These are phyloP conservation scores for Euzophera pinguis DNA, from an alignment of 2,888 invertebrate genomes.

Conservation along the genomic window DNA sequence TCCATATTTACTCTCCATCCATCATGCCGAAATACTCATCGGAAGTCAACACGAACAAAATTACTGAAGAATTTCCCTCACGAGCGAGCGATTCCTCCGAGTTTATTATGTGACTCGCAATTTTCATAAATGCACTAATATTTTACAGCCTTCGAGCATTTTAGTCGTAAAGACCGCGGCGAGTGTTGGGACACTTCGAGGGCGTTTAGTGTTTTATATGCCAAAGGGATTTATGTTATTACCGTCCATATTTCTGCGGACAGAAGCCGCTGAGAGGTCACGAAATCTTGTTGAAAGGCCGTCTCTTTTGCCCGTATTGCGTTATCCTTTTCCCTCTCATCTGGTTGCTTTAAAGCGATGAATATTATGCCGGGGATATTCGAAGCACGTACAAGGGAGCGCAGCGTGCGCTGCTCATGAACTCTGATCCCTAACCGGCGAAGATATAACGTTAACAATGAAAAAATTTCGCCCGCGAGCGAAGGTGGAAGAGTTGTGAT, in stretches of 20 bases:
- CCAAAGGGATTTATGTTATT: conserved; percentile 80
- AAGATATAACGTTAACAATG: conserved; percentile 70
- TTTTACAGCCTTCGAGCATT: conserved; percentile 46
- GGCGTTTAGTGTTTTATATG: conserved; percentile 81
- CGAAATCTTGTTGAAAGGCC: conserved; percentile 68
- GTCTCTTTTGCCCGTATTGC: conserved; percentile 44
- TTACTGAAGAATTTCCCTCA: conserved; percentile 7
- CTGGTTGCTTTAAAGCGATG: conserved; percentile 70
- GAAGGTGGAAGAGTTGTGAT: conserved; percentile 73
- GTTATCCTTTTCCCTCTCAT: conserved; percentile 50
- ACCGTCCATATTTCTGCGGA: conserved; percentile 78
- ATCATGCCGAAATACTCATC: conserved; percentile 37
- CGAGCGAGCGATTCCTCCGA: conserved; percentile 25
- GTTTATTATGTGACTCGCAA: conserved; percentile 39
- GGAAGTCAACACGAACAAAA: conserved; percentile 24
- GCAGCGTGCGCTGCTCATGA: conserved; percentile 68
- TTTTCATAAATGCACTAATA: conserved; percentile 56
- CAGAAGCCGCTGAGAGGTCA: conserved; percentile 78
- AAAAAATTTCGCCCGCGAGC: conserved; percentile 57
- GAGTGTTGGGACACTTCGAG: conserved; percentile 58
- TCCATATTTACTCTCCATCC: conserved; percentile 43
- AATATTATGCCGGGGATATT: conserved; percentile 71
- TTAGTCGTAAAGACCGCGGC: conserved; percentile 55
- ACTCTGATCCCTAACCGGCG: conserved; percentile 70
- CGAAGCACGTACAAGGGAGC: conserved; percentile 66